Base-by-base conservation (phyloP, 2,888 invertebrate species). In the Micoletzkya japonica region DNA sequence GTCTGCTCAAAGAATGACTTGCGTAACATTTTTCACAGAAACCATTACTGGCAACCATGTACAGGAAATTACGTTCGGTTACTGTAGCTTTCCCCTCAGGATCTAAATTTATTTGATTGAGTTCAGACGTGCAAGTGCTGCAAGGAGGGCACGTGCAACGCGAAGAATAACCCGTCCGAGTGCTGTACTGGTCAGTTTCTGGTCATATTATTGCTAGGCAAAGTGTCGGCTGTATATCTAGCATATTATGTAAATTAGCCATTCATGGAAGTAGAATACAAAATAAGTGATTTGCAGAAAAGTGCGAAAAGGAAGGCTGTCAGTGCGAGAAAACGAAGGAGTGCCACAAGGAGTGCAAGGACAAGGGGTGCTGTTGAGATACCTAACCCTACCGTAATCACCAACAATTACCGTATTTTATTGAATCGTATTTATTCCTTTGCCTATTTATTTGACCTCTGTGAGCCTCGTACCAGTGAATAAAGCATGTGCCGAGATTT, bases 71-170 rank as follows among this genome's bases (percentile, higher is more conserved):
- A 50, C 4, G 26, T 32, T 36, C 30, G 2, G 36, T 34, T 17
- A 58, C 17, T 14, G 58, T 34, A 30, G 4, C 32, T 20, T 58
- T 34, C 36, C 10, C 36, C 1, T n/a, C 14, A 50, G 17, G 24
- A 34, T 30, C 24, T 50, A 2, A n/a, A 52, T 52, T 52, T 52
- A 4, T n/a, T n/a, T n/a, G n/a, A n/a, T n/a, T n/a, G n/a, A n/a
- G n/a, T n/a, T n/a, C 14, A 63, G 63, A 63, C 63, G 4, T 63
- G 63, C 50, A 50, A 63, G n/a, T 63, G 63, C 63, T 63, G 63
- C 50, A 63, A 50, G 10, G 34, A 24, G 63, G 50, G 50, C 3
- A 63, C 26, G n/a, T 63, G 63, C 50, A 50, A 34, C 4, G 20
- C 34, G 26, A 50, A 30, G 10, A 49, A 49, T 4, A 50, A 49